Conservation (phyloP, 2,797 vertebrate species). For the Anguilla marmorata region DNA sequence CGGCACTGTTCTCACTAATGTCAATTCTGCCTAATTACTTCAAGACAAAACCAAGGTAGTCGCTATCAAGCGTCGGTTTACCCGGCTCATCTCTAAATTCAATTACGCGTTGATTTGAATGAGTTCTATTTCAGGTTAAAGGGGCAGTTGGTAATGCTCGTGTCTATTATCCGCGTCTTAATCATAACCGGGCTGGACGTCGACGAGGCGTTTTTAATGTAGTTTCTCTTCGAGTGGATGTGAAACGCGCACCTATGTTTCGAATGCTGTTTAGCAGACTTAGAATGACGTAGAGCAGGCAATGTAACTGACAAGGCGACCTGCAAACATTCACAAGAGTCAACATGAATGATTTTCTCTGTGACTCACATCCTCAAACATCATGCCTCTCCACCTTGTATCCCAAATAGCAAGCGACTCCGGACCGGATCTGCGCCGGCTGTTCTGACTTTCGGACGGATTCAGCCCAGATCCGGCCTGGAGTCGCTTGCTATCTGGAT, state of each 20-base stretch:
- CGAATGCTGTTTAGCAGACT: slow-evolving; percentile 12
- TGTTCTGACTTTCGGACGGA: too few relatives aligned
- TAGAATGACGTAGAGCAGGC: not conserved
- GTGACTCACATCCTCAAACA: not conserved
- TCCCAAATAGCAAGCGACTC: too few relatives aligned
- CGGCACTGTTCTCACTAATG: slow-evolving; percentile 76
- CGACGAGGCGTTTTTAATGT: slow-evolving; percentile 60
- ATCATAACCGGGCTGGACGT: slow-evolving; percentile 62
- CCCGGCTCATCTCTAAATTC: slow-evolving; percentile 75
- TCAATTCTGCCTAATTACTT: slow-evolving; percentile 80
- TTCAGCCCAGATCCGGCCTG: too few relatives aligned
- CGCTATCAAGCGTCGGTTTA: slow-evolving; percentile 73
- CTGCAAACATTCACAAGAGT: not conserved
- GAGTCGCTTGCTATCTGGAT: not conserved
- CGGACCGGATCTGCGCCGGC: too few relatives aligned
- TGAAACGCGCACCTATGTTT: slow-evolving; percentile 20
- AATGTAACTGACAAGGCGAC: not conserved
- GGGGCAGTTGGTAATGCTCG: slow-evolving; percentile 51
- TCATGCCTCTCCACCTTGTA: not conserved
- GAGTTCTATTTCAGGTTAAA: slow-evolving; percentile 72
- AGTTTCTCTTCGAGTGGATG: slow-evolving; percentile 30
- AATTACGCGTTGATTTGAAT: slow-evolving; percentile 80
- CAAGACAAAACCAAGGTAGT: slow-evolving; percentile 80
- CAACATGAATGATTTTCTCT: not conserved
- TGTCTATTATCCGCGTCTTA: slow-evolving; percentile 55